Conservation (phyloP, 1,140 invertebrate genomes). For the Vollenhovia emeryi region DNA sequence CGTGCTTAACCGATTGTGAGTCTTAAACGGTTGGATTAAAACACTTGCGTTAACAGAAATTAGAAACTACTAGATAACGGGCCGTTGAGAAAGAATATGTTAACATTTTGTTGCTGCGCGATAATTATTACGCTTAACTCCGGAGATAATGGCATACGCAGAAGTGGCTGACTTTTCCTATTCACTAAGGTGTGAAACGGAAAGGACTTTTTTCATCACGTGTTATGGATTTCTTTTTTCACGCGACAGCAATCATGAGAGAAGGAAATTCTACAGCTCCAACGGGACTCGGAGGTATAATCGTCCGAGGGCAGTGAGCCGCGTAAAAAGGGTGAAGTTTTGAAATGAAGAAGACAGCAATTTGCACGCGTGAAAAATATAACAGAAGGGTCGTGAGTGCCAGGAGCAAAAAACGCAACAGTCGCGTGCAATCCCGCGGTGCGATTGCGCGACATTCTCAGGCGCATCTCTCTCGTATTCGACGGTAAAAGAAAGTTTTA, state of each 20-base stretch:
- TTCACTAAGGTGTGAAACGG: constrained; percentile 29
- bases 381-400: constrained; percentile 37
- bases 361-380: constrained; percentile 59
- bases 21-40: background rate
- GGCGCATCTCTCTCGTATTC: constrained; percentile 10
- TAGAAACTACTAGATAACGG: background rate
- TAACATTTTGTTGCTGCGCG: background rate
- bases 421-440: constrained; percentile 43
- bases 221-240: constrained; percentile 42
- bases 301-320: background rate
- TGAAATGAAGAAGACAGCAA: constrained; percentile 52
- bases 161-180: background rate
- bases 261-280: constrained; percentile 14
- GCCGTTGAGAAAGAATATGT: background rate
- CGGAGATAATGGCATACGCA: background rate
- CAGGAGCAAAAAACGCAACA: constrained; percentile 41
- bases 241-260: constrained; percentile 44
- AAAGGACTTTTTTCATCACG: constrained; percentile 21
- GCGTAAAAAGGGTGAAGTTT: constrained; percentile 52
- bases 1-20: background rate
- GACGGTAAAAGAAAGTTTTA: background rate
- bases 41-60: background rate
- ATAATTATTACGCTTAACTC: background rate
- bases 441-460: constrained; percentile 45
- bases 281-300: constrained; percentile 43